These are phyloP conservation scores for Emydocephalus ijimae DNA, from an alignment of 2,113 vertebrate species.

Conservation along the genomic window DNA sequence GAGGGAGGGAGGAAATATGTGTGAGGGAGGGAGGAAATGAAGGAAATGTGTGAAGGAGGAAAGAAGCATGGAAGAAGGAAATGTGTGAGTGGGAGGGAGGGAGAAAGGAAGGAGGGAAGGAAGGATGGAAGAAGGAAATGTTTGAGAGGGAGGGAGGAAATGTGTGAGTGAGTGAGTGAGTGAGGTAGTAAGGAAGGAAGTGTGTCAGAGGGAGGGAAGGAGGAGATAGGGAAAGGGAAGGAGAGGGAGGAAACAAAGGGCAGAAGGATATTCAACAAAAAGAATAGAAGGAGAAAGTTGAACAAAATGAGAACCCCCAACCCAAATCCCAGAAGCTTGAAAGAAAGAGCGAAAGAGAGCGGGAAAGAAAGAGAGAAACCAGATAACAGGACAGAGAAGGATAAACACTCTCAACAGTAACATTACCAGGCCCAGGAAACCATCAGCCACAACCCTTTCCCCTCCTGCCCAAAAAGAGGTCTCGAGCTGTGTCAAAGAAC, in stretches of 20 bases:
- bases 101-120: too few relatives aligned
- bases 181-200: too few relatives aligned
- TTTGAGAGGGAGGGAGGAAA: too few relatives aligned
- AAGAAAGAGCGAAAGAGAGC: constrained; percentile 19
- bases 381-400: constrained; percentile 46
- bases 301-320: constrained; percentile 55
- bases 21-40: too few relatives aligned
- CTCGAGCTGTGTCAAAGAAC: constrained; percentile 40
- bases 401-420: constrained; percentile 53
- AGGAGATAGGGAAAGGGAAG: too few relatives aligned
- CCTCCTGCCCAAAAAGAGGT: neutral
- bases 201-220: too few relatives aligned
- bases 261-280: constrained; percentile 9
- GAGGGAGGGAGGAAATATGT: too few relatives aligned
- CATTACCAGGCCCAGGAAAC: constrained; percentile 34
- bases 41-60: neutral
- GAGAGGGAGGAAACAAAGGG: too few relatives aligned
- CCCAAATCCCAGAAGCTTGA: constrained; percentile 48
- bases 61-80: constrained; percentile 40
- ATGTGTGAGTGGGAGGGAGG: too few relatives aligned
- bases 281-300: neutral
- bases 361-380: constrained; percentile 43
- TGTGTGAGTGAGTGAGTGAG: too few relatives aligned
- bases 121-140: too few relatives aligned
- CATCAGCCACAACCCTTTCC: neutral